A percentile compares a stretch with the other conserved stretches of the same genome.
Conservation (phyloP, 2,113 vertebrate genomes). For the Heliornis fulica region DNA sequence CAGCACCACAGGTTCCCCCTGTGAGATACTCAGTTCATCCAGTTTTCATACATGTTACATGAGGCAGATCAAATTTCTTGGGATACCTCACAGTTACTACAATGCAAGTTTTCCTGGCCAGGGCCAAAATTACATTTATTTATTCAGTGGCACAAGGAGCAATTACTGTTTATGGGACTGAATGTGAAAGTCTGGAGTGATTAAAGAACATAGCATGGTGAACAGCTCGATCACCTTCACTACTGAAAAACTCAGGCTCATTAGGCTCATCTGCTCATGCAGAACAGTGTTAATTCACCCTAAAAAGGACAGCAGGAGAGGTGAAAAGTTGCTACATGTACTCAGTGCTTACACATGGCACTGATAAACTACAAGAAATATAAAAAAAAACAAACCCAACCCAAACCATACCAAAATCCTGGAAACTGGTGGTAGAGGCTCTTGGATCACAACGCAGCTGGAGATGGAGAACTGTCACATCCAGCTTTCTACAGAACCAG, state of each 20-base stretch:
- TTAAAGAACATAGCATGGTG: slow-evolving; percentile 4
- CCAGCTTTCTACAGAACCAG: neutral
- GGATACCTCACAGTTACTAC: neutral
- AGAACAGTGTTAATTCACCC: slow-evolving; percentile 25
- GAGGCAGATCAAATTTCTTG: neutral
- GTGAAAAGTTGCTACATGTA: neutral
- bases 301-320: neutral
- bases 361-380: neutral
- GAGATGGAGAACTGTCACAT: slow-evolving; percentile 14
- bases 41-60: neutral
- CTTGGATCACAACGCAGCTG: neutral
- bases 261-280: slow-evolving; percentile 34
- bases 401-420: neutral
- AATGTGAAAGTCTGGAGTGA: neutral
- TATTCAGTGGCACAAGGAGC: neutral
- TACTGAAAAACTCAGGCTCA: slow-evolving; percentile 7
- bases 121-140: neutral
- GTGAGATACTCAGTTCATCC: neutral
- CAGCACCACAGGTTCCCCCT: neutral
- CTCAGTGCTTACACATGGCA: neutral
- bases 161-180: neutral
- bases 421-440: neutral
- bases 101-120: neutral
- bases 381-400: neutral
- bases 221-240: slow-evolving; percentile 25